Evolutionary conservation across 30 jellyfish, hydroid and myxozoan species (phyloP).

Genomic region (Turritopsis dohrnii): DNA sequence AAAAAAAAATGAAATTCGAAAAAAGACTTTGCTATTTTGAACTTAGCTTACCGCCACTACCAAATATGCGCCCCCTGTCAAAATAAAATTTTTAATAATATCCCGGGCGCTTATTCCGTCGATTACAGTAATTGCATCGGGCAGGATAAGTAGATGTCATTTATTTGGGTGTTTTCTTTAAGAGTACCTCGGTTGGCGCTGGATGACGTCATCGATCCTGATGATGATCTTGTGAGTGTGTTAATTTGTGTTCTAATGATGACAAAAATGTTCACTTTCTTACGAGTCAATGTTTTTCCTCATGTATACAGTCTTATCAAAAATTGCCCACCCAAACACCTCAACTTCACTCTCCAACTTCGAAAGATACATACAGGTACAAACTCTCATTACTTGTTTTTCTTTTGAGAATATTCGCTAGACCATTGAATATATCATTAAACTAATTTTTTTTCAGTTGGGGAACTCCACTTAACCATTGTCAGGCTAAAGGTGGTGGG

Average conservation of each 20-base stretch:
- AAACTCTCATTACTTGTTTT: not conserved
- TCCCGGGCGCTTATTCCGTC: no score
- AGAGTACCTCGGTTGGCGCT: conserved; percentile 13
- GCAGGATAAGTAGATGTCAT: no score
- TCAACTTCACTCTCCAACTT: conserved; percentile 21
- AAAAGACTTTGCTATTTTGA: no score
- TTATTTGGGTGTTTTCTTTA: not conserved
- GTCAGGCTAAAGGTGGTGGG: conserved; percentile 72
- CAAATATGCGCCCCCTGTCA: no score
- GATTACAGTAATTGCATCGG: no score
- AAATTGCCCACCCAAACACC: conserved; percentile 1
- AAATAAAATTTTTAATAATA: no score
- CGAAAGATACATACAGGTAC: conserved; percentile 10
- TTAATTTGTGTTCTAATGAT: not conserved
- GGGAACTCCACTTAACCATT: conserved; percentile 62
- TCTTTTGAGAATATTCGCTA: not conserved
- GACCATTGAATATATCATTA: not conserved
- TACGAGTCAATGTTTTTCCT: not conserved
- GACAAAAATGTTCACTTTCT: not conserved
- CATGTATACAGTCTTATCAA: not conserved
- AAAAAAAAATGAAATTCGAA: no score
- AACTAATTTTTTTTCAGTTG: conserved; percentile 38
- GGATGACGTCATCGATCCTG: conserved; percentile 12
- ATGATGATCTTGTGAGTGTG: conserved; percentile 10
- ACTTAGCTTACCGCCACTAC: no score